Evolutionary conservation across 2,888 invertebrate species (phyloP).

Genomic region (Acanthosepion lycidas): DNA sequence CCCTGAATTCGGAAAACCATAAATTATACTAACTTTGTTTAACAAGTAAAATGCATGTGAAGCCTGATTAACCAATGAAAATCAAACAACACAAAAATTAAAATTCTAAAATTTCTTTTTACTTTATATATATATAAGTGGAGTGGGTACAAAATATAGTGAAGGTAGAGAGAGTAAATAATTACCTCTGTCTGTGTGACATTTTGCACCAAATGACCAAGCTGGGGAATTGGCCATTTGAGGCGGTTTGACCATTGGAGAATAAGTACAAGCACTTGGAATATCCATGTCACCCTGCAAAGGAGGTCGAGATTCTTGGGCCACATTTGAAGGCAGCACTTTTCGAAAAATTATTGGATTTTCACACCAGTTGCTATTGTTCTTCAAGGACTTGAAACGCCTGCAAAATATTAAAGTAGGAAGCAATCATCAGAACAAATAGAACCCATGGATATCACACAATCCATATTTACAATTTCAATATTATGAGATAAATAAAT

Average conservation of each 20-base stretch:
- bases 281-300: not conserved
- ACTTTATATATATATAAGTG: too few species aligned
- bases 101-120: too few species aligned
- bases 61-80: too few species aligned
- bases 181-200: not conserved
- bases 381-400: not conserved
- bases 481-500: too few species aligned
- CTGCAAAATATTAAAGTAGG: not conserved
- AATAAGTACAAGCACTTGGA: not conserved
- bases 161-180: not conserved
- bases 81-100: too few species aligned
- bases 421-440: not conserved
- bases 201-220: not conserved
- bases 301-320: not conserved
- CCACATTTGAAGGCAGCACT: not conserved
- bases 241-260: not conserved
- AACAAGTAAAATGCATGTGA: too few species aligned
- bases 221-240: not conserved
- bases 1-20: too few species aligned
- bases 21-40: too few species aligned
- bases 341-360: not conserved
- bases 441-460: too few species aligned
- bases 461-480: too few species aligned
- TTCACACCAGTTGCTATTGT: not conserved
- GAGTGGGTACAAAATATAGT: too few species aligned